Conservation (phyloP, 2,888 invertebrate species). For the Leucophora obtusa region DNA sequence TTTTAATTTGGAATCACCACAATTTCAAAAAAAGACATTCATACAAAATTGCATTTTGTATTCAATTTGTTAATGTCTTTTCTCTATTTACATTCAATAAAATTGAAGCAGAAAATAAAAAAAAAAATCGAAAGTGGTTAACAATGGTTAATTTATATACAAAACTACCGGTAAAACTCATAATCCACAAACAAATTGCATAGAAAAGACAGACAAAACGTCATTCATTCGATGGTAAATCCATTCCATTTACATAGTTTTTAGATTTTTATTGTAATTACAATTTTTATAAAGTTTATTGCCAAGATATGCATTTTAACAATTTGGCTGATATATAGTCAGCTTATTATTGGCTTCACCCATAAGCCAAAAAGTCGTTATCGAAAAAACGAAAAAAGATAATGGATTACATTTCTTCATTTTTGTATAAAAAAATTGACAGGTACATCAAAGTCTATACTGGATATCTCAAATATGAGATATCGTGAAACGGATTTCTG, state of each 20-base stretch:
- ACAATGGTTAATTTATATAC: conserved; percentile 28
- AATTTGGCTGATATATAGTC: too few relatives aligned
- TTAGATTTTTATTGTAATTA: not conserved
- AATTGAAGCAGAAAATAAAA: conserved; percentile 4
- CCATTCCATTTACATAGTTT: not conserved
- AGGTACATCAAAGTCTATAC: too few relatives aligned
- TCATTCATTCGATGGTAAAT: not conserved
- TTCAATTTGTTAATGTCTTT: conserved; percentile 44
- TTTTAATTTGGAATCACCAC: conserved; percentile 47
- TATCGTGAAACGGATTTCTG: too few relatives aligned
- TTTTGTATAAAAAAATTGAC: too few relatives aligned
- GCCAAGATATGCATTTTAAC: conserved; percentile 28
- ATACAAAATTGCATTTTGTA: conserved; percentile 45
- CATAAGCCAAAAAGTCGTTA: too few relatives aligned
- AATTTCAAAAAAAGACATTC: conserved; percentile 28
- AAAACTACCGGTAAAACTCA: conserved; percentile 25
- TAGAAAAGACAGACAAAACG: not conserved
- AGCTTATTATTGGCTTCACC: too few relatives aligned
- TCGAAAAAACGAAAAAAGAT: too few relatives aligned
- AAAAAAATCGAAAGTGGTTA: conserved; percentile 54
- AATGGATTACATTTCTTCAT: too few relatives aligned
- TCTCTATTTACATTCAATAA: conserved; percentile 16
- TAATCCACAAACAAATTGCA: not conserved
- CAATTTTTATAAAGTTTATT: conserved; percentile 37
- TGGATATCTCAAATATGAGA: too few relatives aligned